Percentiles rank a stretch among this genome's conserved stretches.
Evolutionary conservation across 2,888 invertebrate genomes (phyloP).

Genomic region (Caenorhabditis drosophilae): DNA sequence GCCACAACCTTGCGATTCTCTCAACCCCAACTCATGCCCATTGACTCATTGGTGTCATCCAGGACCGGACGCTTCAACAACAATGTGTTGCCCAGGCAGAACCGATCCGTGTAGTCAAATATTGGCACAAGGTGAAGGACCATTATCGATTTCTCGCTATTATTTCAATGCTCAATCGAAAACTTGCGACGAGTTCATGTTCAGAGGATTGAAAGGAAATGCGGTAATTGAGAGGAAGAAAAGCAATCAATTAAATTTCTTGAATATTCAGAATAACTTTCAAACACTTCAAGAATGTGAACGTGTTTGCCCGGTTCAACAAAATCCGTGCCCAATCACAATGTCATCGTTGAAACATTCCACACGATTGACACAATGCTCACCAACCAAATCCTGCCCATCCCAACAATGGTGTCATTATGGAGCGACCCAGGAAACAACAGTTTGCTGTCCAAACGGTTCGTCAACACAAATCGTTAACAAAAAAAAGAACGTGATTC

Average conservation of each 20-base stretch:
- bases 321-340: conserved; percentile 56
- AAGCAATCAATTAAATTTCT: neutral
- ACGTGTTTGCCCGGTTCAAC: conserved; percentile 56
- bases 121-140: conserved; percentile 55
- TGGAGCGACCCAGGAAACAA: conserved; percentile 57
- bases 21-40: conserved; percentile 49
- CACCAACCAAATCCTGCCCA: conserved; percentile 52
- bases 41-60: conserved; percentile 60
- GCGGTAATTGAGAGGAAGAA: conserved; percentile 33
- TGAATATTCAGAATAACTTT: conserved; percentile 61
- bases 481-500: no score
- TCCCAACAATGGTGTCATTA: conserved; percentile 65
- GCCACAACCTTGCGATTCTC: conserved; percentile 42
- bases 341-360: conserved; percentile 45
- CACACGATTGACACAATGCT: conserved; percentile 42
- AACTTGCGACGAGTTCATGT: conserved; percentile 59
- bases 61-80: conserved; percentile 50
- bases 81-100: conserved; percentile 61
- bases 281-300: conserved; percentile 53
- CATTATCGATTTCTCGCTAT: conserved; percentile 35
- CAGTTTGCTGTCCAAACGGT: conserved; percentile 67
- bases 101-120: conserved; percentile 55
- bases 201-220: conserved; percentile 61
- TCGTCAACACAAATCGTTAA: conserved; percentile 16
- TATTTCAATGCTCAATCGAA: conserved; percentile 57